Evolutionary conservation across 2,888 invertebrate genomes (phyloP).

Genomic region (Scaptodrosophila latifasciaeformis): DNA sequence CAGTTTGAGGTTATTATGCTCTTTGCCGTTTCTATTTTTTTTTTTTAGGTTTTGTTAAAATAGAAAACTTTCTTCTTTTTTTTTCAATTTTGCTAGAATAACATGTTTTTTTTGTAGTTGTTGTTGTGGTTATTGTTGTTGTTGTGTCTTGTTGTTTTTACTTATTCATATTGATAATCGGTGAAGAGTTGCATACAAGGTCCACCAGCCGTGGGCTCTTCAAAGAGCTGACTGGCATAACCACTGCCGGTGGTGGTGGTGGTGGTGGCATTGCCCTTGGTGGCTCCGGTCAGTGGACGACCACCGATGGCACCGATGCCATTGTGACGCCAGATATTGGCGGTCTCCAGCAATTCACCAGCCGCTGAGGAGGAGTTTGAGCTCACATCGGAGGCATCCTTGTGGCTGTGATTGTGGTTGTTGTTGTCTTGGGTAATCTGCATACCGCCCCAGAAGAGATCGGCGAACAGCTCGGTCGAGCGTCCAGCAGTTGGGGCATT

Average conservation of each 20-base stretch:
- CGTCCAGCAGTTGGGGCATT: constrained; percentile 34
- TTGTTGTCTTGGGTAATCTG: constrained; percentile 44
- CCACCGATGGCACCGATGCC: background rate
- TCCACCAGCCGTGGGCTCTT: constrained; percentile 37
- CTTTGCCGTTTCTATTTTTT: constrained; percentile 13
- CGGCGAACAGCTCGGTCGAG: constrained; percentile 68
- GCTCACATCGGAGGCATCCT: constrained; percentile 57
- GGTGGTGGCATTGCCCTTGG: background rate
- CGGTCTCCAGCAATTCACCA: constrained; percentile 45
- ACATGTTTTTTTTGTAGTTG: constrained; percentile 25
- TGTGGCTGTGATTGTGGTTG: constrained; percentile 21
- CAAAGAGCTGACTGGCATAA: constrained; percentile 26
- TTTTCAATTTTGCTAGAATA: constrained; percentile 47
- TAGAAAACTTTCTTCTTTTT: constrained; percentile 23
- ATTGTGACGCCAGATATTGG: constrained; percentile 55
- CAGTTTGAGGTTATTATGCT: constrained; percentile 7
- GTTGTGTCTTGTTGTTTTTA: constrained; percentile 2
- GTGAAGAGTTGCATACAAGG: constrained; percentile 79
- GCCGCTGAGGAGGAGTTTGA: constrained; percentile 61
- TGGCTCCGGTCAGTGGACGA: constrained; percentile 16
- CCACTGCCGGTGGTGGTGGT: too few species aligned
- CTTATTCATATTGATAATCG: constrained; percentile 75
- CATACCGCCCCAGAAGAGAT: constrained; percentile 72
- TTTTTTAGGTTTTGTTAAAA: constrained; percentile 7
- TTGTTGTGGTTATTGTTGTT: constrained; percentile 1